Conservation (phyloP, 2,888 invertebrate species). For the Seira musarum region DNA sequence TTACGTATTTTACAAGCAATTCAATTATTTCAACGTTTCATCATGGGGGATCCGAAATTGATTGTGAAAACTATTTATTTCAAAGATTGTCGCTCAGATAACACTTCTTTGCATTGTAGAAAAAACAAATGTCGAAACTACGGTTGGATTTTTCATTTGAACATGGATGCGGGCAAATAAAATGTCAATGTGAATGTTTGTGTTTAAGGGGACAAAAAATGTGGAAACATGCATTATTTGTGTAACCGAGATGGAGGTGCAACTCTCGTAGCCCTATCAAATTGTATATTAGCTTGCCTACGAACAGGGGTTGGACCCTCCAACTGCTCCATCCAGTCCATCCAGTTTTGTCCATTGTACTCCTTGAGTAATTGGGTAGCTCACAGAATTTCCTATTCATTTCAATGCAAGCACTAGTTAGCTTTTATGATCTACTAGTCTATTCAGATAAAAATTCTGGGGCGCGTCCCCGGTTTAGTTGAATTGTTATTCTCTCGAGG, state of each 20-base stretch:
- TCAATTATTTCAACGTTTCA: too few species aligned
- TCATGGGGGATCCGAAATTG: too few species aligned
- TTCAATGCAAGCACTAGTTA: conserved; percentile 58
- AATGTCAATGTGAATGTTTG: conserved; percentile 36
- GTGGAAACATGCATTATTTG: conserved; percentile 42
- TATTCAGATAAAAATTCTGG: conserved; percentile 61
- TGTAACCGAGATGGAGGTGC: conserved; percentile 48
- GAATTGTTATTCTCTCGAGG: background rate
- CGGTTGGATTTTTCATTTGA: conserved; percentile 34
- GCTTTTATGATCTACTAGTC: conserved; percentile 63
- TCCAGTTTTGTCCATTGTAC: conserved; percentile 69
- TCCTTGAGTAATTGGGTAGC: conserved; percentile 70
- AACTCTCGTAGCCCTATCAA: conserved; percentile 68
- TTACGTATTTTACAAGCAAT: too few species aligned
- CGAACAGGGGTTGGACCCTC: conserved; percentile 70
- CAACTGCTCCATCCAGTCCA: conserved; percentile 59
- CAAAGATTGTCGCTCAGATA: too few species aligned
- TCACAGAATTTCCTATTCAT: conserved; percentile 69
- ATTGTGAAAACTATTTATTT: too few species aligned
- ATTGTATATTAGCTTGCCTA: conserved; percentile 70
- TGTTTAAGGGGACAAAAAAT: conserved; percentile 30
- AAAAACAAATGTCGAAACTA: too few species aligned
- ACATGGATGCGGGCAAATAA: conserved; percentile 58
- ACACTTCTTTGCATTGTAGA: too few species aligned
- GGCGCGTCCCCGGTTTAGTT: conserved; percentile 41